Base-by-base conservation (phyloP, 2,113 vertebrate species). In the Tragulus kanchil region DNA sequence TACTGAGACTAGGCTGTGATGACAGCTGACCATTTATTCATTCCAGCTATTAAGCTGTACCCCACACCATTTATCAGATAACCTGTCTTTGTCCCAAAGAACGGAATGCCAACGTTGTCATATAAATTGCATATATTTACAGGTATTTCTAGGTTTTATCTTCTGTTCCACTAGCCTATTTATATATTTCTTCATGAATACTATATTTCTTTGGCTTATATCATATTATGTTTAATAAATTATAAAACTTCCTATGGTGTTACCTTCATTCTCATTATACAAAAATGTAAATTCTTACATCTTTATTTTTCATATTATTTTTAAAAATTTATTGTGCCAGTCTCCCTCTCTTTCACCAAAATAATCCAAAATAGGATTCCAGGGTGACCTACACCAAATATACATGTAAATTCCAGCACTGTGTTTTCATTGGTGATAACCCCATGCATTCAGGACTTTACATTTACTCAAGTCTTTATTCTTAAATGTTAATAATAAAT, bases 181-280 rank as follows among this genome's bases (percentile, higher is more conserved):
- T 31, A 42, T 67, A 31, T 56, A 8, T 62, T 65, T 42, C 19
- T 90, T 16, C 50, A 19, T 3, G 58, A 92, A 54, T 56, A 23
- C 9, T 56, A 4, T 31, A 1, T 58, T 75, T 84, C 6, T 52
- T 81, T 85, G 31, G 50, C n/a, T 75, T 56, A 8, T 31, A 59
- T 31, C 15, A 48, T 10, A 65, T 31, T 90, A 14, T 64, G 28
- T 62, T 65, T 48, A 26, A 28, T 83, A n/a, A 79, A 28, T 71
- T 56, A 3, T 26, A 15, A 58, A 10, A 6, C 25, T 23, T 10
- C 1, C 3, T 25, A 12, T 3, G 9, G 5, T n/a, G 5, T 62
- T 26, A 17, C 8, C 25, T 15, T 77, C 17, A 21, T 14, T 6
- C 15, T 88, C 23, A 10, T 77, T 87, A 45, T 50, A 71, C 13